Conservation (phyloP, 2,797 vertebrate genomes). For the Neosilurus mollespiculum region DNA sequence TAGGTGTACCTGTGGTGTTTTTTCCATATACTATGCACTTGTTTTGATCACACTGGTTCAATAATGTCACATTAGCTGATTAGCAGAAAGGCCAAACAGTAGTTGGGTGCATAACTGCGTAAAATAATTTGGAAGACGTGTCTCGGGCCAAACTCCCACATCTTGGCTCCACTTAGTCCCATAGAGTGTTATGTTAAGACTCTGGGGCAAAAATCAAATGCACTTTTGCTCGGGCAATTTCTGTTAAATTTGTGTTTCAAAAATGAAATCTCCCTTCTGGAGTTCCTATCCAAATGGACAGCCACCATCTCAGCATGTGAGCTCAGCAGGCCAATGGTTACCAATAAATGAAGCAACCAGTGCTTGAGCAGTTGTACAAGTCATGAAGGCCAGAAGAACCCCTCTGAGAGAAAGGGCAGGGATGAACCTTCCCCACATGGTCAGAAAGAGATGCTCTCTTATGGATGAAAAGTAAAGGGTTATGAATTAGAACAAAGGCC, state of each 20-base stretch:
- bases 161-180: not conserved
- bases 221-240: not conserved
- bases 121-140: not conserved
- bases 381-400: conserved; percentile 64
- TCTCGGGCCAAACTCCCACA: not conserved
- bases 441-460: conserved; percentile 51
- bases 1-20: not conserved
- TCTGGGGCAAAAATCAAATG: not conserved
- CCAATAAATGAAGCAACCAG: conserved; percentile 68
- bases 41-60: not conserved
- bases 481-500: not conserved
- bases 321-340: conserved; percentile 66
- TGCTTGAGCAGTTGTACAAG: conserved; percentile 72
- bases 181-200: not conserved
- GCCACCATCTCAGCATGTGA: conserved; percentile 61
- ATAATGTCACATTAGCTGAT: not conserved
- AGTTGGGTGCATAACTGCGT: too few species aligned
- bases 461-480: conserved; percentile 23
- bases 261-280: not conserved
- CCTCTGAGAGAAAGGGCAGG: conserved; percentile 68
- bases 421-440: conserved; percentile 69
- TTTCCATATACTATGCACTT: not conserved
- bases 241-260: not conserved
- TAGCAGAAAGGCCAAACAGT: not conserved
- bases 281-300: conserved; percentile 42